Percentiles rank a stretch among this genome's conserved stretches.
Evolutionary conservation across 2,888 invertebrate species (phyloP).

Genomic region (Tipula lateralis): DNA sequence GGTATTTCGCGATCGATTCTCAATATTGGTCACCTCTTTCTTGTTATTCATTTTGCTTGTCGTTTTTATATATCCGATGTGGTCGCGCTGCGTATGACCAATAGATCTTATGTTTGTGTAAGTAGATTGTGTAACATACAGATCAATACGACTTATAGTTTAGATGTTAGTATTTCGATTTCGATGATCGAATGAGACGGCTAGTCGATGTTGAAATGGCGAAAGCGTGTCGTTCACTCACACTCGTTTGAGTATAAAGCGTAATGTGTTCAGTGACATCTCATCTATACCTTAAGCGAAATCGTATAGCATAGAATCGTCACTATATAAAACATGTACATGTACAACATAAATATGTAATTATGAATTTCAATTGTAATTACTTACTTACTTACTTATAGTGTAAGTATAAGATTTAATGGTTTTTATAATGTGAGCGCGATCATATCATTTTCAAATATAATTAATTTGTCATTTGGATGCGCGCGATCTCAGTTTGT

Average conservation of each 20-base stretch:
- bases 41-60: not conserved
- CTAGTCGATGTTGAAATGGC: too few species aligned
- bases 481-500: not conserved
- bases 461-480: not conserved
- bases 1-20: not conserved
- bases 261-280: not conserved
- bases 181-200: too few species aligned
- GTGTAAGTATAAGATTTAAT: not conserved
- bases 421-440: not conserved
- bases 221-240: not conserved
- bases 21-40: not conserved
- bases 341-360: too few species aligned
- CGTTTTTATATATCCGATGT: not conserved
- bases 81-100: not conserved
- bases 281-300: not conserved
- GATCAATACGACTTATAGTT: too few species aligned
- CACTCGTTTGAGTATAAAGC: not conserved
- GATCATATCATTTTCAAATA: conserved; percentile 11
- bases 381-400: not conserved
- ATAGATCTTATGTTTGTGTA: too few species aligned
- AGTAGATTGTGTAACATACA: too few species aligned
- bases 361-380: not conserved
- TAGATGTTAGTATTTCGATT: too few species aligned
- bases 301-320: not conserved
- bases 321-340: too few species aligned